A percentile compares a stretch with the other conserved stretches of the same genome.
These are phyloP conservation scores for Atherinomorus stipes DNA, from an alignment of 2,113 vertebrate genomes.

Conservation along the genomic window DNA sequence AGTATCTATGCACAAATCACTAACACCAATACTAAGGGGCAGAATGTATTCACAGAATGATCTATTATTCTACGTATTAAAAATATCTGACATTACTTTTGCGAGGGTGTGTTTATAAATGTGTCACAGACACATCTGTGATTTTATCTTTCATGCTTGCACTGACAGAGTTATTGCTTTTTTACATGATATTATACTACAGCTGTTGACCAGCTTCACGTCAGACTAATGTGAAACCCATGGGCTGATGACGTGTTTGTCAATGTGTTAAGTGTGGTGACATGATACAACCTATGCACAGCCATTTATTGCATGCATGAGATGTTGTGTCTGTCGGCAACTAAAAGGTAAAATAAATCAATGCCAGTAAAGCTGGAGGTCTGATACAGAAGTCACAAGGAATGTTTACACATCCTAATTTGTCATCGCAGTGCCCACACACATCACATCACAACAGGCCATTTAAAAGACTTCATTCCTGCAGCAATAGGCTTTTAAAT, in stretches of 20 bases:
- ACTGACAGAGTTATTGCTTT: constrained; percentile 25
- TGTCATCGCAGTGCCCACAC: constrained; percentile 49
- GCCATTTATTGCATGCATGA: constrained; percentile 35
- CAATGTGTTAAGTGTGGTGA: background rate
- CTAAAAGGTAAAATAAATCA: constrained; percentile 36
- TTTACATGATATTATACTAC: constrained; percentile 14
- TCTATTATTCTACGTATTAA: constrained; percentile 35
- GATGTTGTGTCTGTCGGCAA: constrained; percentile 53
- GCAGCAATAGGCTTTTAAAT: no score
- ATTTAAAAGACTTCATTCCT: no score
- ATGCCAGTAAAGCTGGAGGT: constrained; percentile 29
- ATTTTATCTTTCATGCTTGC: constrained; percentile 27
- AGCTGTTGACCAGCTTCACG: constrained; percentile 30
- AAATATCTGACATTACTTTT: constrained; percentile 23
- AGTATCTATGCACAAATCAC: constrained; percentile 65
- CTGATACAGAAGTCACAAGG: constrained; percentile 34
- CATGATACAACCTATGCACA: constrained; percentile 11
- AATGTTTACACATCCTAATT: constrained; percentile 22
- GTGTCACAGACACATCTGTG: constrained; percentile 13
- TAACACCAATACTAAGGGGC: constrained; percentile 40
- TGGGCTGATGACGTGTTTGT: constrained; percentile 4
- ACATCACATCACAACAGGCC: no score
- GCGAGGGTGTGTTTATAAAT: constrained; percentile 37
- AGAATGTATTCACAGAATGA: constrained; percentile 43
- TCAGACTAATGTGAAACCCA: constrained; percentile 27